Percentiles rank a stretch among this genome's conserved stretches.
These are phyloP conservation scores for Mionectes macconnelli DNA, from an alignment of 2,113 vertebrate species.

Conservation along the genomic window DNA sequence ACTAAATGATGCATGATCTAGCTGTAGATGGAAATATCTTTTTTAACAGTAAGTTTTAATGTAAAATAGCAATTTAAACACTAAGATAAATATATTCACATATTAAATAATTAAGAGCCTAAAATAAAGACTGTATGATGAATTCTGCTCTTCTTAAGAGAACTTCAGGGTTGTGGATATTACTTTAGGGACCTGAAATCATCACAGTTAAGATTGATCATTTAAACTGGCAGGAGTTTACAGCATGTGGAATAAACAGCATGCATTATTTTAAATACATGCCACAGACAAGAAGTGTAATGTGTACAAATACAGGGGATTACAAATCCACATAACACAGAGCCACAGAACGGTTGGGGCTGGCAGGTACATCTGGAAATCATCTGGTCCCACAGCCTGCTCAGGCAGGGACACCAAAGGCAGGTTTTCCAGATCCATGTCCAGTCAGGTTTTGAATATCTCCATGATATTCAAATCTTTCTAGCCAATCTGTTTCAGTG, in stretches of 20 bases:
- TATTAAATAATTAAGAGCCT: not conserved
- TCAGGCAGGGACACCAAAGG: not conserved
- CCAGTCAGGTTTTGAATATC: not conserved
- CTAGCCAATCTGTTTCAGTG: not conserved
- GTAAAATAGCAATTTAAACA: not conserved
- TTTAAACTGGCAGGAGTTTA: not conserved
- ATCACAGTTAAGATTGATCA: not conserved
- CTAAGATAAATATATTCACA: not conserved
- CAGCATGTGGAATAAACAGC: not conserved
- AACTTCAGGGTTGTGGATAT: not conserved
- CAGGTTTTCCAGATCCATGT: not conserved
- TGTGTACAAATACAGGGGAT: fast-evolving
- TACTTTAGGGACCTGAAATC: not conserved
- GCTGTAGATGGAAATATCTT: not conserved
- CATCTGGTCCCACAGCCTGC: not conserved
- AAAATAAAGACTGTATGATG: not conserved
- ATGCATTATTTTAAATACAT: not conserved
- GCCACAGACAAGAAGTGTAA: not conserved
- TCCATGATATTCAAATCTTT: not conserved
- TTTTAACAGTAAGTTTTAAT: not conserved
- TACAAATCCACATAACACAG: not conserved
- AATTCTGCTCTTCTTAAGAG: not conserved
- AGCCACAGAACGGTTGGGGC: not conserved
- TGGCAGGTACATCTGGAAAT: not conserved
- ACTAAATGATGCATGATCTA: not conserved